Percentiles rank a stretch among this genome's conserved stretches.
Evolutionary conservation across 2,888 invertebrate species (phyloP).

Genomic region (Tetrapedia diversipes): DNA sequence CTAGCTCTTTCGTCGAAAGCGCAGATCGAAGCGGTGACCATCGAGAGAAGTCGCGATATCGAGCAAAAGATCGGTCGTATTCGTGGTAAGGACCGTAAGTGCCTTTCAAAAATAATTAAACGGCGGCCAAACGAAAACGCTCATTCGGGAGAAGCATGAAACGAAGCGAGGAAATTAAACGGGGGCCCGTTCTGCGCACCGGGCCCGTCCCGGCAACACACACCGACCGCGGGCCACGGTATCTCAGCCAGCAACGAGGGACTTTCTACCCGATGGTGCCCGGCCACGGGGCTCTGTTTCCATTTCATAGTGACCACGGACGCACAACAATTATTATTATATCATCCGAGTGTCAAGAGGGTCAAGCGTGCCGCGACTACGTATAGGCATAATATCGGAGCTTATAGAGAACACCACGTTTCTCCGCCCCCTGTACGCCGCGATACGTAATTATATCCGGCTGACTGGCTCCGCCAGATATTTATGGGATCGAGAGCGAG

Average conservation of each 20-base stretch:
- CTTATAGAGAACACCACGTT: constrained; percentile 62
- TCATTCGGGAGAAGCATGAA: constrained; percentile 46
- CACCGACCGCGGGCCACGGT: constrained; percentile 3
- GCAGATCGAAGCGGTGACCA: not conserved
- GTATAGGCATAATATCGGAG: constrained; percentile 65
- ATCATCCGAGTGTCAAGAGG: constrained; percentile 72
- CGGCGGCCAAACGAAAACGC: constrained; percentile 48
- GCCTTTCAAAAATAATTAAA: constrained; percentile 47
- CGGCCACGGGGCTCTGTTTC: not conserved
- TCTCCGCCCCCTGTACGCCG: constrained; percentile 69
- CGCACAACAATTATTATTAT: constrained; percentile 76
- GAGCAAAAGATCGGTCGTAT: not conserved
- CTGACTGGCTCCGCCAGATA: constrained; percentile 67
- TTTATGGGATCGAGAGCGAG: constrained; percentile 74
- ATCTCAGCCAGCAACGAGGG: not conserved
- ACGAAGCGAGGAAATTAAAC: constrained; percentile 56
- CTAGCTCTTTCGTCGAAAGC: too few relatives aligned
- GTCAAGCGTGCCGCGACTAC: constrained; percentile 76
- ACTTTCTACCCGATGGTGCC: constrained; percentile 39
- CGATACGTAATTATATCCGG: constrained; percentile 75
- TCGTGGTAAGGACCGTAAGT: not conserved
- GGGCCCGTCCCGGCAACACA: constrained; percentile 15
- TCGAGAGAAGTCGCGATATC: constrained; percentile 1
- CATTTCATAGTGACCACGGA: constrained; percentile 24
- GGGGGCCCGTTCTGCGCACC: constrained; percentile 35